Evolutionary conservation across 2,888 invertebrate genomes (phyloP), one percentile per base, ranked within the genome.

Genomic region (Erpobdella octoculata): DNA sequence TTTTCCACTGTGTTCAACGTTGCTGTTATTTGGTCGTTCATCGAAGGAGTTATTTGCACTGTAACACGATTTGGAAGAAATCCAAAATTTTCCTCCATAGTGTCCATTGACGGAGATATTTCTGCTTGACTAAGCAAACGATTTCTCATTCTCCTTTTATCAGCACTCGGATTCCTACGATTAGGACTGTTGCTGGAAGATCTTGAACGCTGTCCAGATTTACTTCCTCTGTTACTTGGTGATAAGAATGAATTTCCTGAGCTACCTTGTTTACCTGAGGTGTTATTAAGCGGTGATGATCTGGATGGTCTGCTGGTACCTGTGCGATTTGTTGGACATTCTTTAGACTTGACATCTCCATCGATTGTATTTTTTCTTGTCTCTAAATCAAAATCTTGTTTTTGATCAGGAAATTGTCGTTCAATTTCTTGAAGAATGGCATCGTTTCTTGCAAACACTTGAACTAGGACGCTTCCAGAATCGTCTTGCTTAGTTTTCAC

Each of bases 1-100:
- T 69, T 48, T 31, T 69, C 69, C n/a, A 53, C 68, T 28, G 68
- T 68, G 35, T 46, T 41, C 33, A 68, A 33, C 31, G 68, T 68
- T 2, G 68, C 68, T 28, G 41, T 46, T n/a, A 68, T 68, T 33
- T 68, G 68, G 48, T 68, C 68, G 48, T 68, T 38, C 31, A 41
- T 41, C 12, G 68, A 68, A 5, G 68, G 68, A 5, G 68, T 68
- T 15, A 68, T 38, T 48, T 68, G 68, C 15, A 68, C 41, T 31
- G 68, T 68, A 15, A 68, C 38, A 3, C 68, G 18, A 8, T 68
- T 31, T 25, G 68, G 68, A 25, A 68, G 28, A n/a, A 48, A 68
- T 12, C 37, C 68, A 48, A 68, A 68, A 35, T 46, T 28, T 31
- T 69, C 69, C 35, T 69, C 58, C 58, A 53, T 46, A 1, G 46